Conservation (phyloP, 2,113 vertebrate species). For the Vulpes lagopus region DNA sequence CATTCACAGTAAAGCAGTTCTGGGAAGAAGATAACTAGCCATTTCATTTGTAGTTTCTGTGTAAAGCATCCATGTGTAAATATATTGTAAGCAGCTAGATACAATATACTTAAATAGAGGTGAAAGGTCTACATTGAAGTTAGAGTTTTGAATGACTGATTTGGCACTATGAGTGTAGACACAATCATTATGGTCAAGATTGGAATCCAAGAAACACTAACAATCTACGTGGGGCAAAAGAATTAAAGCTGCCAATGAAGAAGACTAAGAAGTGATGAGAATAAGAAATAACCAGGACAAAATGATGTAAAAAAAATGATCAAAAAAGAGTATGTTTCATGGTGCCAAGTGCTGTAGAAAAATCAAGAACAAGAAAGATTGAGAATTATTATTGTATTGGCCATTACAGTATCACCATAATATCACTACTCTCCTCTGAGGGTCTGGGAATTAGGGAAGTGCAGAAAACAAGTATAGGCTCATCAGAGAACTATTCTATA, state of each 20-base stretch:
- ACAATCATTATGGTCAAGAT: not conserved
- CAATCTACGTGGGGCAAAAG: fast-evolving
- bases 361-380: not conserved
- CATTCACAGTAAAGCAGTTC: not conserved
- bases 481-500: not conserved
- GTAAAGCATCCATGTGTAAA: not conserved
- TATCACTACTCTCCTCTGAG: not conserved
- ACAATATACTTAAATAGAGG: not conserved
- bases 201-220: not conserved
- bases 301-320: not conserved
- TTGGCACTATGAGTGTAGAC: not conserved
- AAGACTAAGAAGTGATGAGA: not conserved
- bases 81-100: not conserved
- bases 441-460: not conserved
- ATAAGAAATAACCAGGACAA: not conserved
- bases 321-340: not conserved
- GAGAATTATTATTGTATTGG: not conserved
- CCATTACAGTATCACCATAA: not conserved
- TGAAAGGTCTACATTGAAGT: not conserved
- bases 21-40: not conserved
- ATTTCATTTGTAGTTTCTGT: not conserved
- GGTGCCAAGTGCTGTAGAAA: not conserved
- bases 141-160: not conserved
- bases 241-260: not conserved
- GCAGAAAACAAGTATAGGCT: not conserved